Percentiles rank a stretch among this genome's conserved stretches.
Conservation (phyloP, 1,140 invertebrate genomes). For the Bombus breviceps region DNA sequence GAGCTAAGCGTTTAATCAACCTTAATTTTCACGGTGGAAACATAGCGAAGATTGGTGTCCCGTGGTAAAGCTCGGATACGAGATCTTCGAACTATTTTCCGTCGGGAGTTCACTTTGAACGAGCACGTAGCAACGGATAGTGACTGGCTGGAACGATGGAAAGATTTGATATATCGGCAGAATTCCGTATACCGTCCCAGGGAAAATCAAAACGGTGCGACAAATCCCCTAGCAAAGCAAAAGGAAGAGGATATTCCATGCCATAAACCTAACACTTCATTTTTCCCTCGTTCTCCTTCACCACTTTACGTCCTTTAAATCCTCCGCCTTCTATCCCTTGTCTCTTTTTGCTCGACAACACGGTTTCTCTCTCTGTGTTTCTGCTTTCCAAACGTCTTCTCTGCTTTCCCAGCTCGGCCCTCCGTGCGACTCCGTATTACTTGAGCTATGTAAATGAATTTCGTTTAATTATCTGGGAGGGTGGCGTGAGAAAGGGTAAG, state of each 20-base stretch:
- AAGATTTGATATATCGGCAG: conserved; percentile 45
- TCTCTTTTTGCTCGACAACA: not conserved
- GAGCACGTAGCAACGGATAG: not conserved
- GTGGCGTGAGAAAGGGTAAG: conserved; percentile 42
- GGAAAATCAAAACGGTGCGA: conserved; percentile 57
- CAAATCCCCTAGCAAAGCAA: not conserved
- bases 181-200: conserved; percentile 29
- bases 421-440: conserved; percentile 74
- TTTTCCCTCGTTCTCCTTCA: conserved; percentile 42
- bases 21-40: conserved; percentile 18
- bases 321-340: not conserved
- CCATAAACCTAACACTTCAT: conserved; percentile 50
- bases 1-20: conserved; percentile 7
- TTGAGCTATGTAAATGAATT: conserved; percentile 82
- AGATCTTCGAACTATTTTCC: conserved; percentile 17
- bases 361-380: not conserved
- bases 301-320: conserved; percentile 39
- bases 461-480: conserved; percentile 80
- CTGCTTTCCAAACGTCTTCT: conserved; percentile 32
- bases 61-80: not conserved
- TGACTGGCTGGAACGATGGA: not conserved
- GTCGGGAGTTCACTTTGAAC: not conserved
- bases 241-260: not conserved
- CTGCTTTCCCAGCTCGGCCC: conserved; percentile 33
- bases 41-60: not conserved